Evolutionary conservation across 2,888 invertebrate species (phyloP).

Genomic region (Arge pagana): DNA sequence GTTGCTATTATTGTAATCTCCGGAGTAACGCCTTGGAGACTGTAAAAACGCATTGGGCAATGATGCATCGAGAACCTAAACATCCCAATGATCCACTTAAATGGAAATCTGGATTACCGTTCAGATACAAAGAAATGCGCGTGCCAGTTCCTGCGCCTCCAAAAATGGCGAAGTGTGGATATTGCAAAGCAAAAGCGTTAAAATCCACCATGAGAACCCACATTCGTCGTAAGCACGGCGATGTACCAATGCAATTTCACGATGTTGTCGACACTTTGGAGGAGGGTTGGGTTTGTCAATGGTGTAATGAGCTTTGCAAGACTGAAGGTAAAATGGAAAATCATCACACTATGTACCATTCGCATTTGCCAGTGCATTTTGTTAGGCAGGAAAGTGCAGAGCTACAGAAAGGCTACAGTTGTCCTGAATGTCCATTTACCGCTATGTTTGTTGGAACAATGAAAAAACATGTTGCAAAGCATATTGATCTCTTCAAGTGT

Average conservation of each 20-base stretch:
- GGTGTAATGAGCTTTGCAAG: slow-evolving; percentile 51
- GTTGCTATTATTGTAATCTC: slow-evolving; percentile 47
- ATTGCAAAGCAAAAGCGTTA: slow-evolving; percentile 41
- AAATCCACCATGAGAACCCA: slow-evolving; percentile 38
- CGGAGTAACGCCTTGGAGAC: slow-evolving; percentile 39
- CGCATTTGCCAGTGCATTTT: slow-evolving; percentile 48
- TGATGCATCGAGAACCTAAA: slow-evolving; percentile 36
- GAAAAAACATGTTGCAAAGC: slow-evolving; percentile 55
- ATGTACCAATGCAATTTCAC: slow-evolving; percentile 35
- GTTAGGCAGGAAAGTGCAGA: slow-evolving; percentile 32
- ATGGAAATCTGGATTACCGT: slow-evolving; percentile 32
- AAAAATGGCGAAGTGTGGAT: slow-evolving; percentile 39
- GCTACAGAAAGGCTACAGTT: slow-evolving; percentile 46
- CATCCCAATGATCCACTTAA: slow-evolving; percentile 22
- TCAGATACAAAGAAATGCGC: slow-evolving; percentile 37
- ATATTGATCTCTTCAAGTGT: slow-evolving; percentile 57
- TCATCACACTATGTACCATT: slow-evolving; percentile 56
- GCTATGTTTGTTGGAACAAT: slow-evolving; percentile 46
- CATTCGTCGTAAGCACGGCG: slow-evolving; percentile 38
- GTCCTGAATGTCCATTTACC: slow-evolving; percentile 55
- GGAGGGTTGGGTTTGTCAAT: slow-evolving; percentile 46
- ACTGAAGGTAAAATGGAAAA: slow-evolving; percentile 45
- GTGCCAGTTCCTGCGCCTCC: slow-evolving; percentile 1
- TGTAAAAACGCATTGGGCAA: slow-evolving; percentile 45
- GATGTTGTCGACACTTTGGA: slow-evolving; percentile 32